Base-by-base conservation (phyloP, 2,888 invertebrate species). In the Rotaria magnacalcarata region DNA sequence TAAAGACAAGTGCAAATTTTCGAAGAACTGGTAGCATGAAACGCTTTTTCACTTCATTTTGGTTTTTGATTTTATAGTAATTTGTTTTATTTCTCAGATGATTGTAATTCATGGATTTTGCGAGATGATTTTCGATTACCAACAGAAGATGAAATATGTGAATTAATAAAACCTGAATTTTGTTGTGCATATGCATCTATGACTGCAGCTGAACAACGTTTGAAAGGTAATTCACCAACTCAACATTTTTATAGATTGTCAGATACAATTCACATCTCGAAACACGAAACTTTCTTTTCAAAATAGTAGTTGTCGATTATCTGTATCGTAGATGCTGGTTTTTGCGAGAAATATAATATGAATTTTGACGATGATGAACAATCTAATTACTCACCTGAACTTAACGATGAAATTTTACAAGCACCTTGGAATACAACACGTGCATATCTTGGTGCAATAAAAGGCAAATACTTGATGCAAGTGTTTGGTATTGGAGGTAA, bases 391-490 rank as follows among this genome's bases (percentile, higher is more conserved):
- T n/a, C 11, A 47, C 47, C 60, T 7, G 85, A 84, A 58, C 74
- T 86, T 47, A 74, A 86, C n/a, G 84, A 85, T 50, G 86, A 87
- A 84, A 90, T 67, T 67, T 41, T 67, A 75, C 90, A 97, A 10
- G 99, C 99, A 0, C 99, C 99, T 0, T 99, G 99, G 99, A 98
- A 98, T 91, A 99, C 99, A 0, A 98, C 98, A 0, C 93, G 97
- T 85, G 97, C 99, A 0, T 99, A 97, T 90, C 96, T 99, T 88
- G 95, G 97, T 90, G 97, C 99, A 0, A 96, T 97, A 95, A 95
- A 96, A 88, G 96, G 96, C 85, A 98, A 98, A 91, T 99, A 99
- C 90, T 92, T 99, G 86, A 93, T 99, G 16, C 97, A 98, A 90
- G 92, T 99, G 84, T 96, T 95, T 0, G 93, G 93, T 56, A 91